Base-by-base conservation (phyloP, 2,888 invertebrate genomes). In the Andricus quercusramuli region DNA sequence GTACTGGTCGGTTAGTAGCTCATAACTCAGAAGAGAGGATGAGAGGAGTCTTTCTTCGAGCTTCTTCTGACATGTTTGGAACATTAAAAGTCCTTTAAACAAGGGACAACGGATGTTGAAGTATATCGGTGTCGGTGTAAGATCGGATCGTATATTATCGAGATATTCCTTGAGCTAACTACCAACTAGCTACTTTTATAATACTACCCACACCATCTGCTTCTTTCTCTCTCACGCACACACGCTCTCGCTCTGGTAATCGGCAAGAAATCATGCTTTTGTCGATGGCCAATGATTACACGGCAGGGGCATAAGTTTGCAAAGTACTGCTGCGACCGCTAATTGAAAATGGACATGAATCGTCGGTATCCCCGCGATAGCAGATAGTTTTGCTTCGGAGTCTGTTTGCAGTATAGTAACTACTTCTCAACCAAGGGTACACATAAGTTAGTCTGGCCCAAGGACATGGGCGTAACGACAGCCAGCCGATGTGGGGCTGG, bases 261-360 rank as follows among this genome's bases (percentile, higher is more conserved):
- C 84, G 80, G 59, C 82, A 77, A 79, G 84, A 81, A 82, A 85
- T 84, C 79, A 83, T 85, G 74, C 67, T 78, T 80, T 80, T 67
- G 83, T 81, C 83, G 83, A 84, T 83, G 85, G 78, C 79, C 82
- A 82, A 82, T 83, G 82, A 85, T 84, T 85, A 85, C 83, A 82
- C 78, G 81, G 82, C 83, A 79, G 76, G 70, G 78, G 82, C 80
- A 79, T 79, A 82, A 82, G 79, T 85, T 85, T 79, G 82, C 80
- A 78, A 78, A 80, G 79, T 81, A 44, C 78, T 79, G 76, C 59
- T 79, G 82, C 76, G 82, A 82, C 80, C 79, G 82, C 80, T 85
- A 84, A 85, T 85, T 85, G 84, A 85, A 84, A 84, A 84, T 80
- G 80, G 82, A 83, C 83, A 82, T 81, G 84, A 79, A 84, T 81